Conservation (phyloP, 2,113 vertebrate species). For the Globicephala melas region DNA sequence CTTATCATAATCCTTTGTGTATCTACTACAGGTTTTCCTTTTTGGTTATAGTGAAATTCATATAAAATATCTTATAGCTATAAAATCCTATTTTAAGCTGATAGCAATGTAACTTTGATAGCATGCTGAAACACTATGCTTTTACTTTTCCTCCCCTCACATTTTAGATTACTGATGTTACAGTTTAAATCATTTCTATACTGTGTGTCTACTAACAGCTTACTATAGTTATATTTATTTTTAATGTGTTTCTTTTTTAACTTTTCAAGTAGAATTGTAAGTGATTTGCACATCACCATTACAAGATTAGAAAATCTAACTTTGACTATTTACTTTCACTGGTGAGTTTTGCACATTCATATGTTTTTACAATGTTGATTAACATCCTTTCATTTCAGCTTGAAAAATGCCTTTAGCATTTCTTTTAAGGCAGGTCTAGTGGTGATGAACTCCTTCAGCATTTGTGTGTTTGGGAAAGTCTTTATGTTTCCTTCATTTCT, state of each 20-base stretch:
- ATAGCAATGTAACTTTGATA: background rate
- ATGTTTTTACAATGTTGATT: background rate
- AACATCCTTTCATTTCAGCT: background rate
- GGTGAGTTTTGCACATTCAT: background rate
- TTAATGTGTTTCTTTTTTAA: background rate
- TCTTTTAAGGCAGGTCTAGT: background rate
- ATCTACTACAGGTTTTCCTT: background rate
- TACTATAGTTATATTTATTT: background rate
- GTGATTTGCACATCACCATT: background rate
- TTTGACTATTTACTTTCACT: background rate
- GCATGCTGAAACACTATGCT: background rate
- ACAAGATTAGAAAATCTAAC: background rate
- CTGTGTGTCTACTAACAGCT: background rate
- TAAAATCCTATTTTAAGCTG: background rate
- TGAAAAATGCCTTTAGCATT: background rate
- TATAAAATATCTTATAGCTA: background rate
- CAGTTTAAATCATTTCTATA: background rate
- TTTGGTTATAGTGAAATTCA: background rate
- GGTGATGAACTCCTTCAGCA: background rate
- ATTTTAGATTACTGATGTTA: background rate
- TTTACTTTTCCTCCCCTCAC: background rate
- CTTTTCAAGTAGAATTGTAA: background rate
- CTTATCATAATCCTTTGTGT: background rate
- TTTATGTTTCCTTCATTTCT: background rate
- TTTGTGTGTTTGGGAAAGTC: background rate